Conservation (phyloP, 2,888 invertebrate species). For the Dyspetes luteomarginatus region DNA sequence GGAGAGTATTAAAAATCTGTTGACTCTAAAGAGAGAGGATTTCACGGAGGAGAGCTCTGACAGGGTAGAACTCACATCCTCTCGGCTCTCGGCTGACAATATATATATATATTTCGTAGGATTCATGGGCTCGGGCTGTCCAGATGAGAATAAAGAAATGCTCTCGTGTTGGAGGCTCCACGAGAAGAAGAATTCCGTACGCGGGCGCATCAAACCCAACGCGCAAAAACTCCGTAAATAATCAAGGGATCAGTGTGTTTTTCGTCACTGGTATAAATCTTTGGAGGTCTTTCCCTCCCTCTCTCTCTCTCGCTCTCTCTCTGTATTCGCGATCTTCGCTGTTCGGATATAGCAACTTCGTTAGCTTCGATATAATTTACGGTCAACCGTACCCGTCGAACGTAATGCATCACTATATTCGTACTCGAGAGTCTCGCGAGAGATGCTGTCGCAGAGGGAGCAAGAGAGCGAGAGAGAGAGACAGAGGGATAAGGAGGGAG, state of each 20-base stretch:
- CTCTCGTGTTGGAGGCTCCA: constrained; percentile 14
- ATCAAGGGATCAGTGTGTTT: constrained; percentile 71
- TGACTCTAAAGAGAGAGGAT: constrained; percentile 48
- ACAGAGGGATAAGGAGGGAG: neutral
- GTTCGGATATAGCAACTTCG: constrained; percentile 74
- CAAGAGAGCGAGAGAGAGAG: too few species aligned
- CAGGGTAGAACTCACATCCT: constrained; percentile 29
- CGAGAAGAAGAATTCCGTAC: constrained; percentile 41
- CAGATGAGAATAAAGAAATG: constrained; percentile 53
- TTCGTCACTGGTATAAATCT: constrained; percentile 75
- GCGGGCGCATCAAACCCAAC: constrained; percentile 43
- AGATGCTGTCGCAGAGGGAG: constrained; percentile 27
- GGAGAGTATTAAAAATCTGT: constrained; percentile 52
- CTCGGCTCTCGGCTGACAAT: neutral
- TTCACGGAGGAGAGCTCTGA: constrained; percentile 47
- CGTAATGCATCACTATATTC: constrained; percentile 65
- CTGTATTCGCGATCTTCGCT: constrained; percentile 16
- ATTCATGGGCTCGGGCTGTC: constrained; percentile 34
- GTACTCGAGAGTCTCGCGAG: constrained; percentile 51
- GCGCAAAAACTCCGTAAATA: constrained; percentile 72
- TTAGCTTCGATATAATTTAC: constrained; percentile 77
- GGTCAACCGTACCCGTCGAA: constrained; percentile 70
- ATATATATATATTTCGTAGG: constrained; percentile 22
- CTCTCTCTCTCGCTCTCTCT: constrained; percentile 59
- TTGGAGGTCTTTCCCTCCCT: constrained; percentile 68